Evolutionary conservation across 2,113 vertebrate species (phyloP).

Genomic region (Oostethus manadensis): DNA sequence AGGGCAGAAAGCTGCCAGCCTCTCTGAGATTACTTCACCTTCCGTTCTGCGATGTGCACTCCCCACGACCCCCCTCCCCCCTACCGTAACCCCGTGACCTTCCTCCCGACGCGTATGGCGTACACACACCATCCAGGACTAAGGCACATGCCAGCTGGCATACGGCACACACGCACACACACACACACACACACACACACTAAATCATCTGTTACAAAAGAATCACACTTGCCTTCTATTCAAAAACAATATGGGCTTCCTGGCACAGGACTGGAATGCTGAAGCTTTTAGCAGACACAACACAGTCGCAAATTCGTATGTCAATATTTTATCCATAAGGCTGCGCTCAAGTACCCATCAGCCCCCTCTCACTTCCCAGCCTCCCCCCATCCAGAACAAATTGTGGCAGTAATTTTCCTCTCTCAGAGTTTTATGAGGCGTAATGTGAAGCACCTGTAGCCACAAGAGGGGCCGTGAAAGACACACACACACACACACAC

Average conservation of each 20-base stretch:
- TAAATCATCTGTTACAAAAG: conserved; percentile 53
- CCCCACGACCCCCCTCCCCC: conserved; percentile 56
- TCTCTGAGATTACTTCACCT: conserved; percentile 73
- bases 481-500: conserved; percentile 7
- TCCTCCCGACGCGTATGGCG: conserved; percentile 58
- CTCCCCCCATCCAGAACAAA: conserved; percentile 50
- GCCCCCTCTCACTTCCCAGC: neutral
- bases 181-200: conserved; percentile 22
- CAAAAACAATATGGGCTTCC: conserved; percentile 69
- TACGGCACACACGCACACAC: conserved; percentile 23
- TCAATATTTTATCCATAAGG: conserved; percentile 63
- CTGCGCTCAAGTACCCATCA: conserved; percentile 15
- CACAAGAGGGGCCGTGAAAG: conserved; percentile 55
- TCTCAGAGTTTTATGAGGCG: conserved; percentile 64
- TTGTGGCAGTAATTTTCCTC: conserved; percentile 70
- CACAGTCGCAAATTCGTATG: conserved; percentile 59
- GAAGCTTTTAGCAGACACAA: conserved; percentile 69
- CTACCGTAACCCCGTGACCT: conserved; percentile 52
- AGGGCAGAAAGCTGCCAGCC: conserved; percentile 76
- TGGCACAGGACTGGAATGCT: conserved; percentile 62
- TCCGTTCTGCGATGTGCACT: conserved; percentile 69
- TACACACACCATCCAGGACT: conserved; percentile 40
- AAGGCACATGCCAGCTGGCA: conserved; percentile 53
- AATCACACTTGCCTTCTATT: conserved; percentile 60
- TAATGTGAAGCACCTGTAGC: conserved; percentile 76